These are phyloP conservation scores for Columba guinea DNA, from an alignment of 2,797 vertebrate species.

Conservation along the genomic window DNA sequence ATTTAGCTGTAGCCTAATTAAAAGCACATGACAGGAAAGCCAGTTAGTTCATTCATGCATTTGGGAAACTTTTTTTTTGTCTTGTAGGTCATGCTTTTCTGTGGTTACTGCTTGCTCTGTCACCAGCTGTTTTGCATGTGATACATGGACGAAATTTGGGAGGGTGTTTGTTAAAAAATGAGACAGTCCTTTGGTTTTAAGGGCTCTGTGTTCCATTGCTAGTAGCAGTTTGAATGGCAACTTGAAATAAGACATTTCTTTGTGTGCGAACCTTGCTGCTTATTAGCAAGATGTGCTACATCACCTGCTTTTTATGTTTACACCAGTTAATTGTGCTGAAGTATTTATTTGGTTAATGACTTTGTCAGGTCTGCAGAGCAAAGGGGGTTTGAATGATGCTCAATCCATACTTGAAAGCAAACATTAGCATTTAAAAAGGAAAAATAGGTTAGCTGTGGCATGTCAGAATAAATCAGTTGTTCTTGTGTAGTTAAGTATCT, in stretches of 20 bases:
- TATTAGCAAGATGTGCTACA: not conserved
- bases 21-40: not conserved
- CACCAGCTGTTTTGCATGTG: not conserved
- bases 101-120: not conserved
- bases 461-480: not conserved
- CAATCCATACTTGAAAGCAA: not conserved
- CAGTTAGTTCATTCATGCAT: not conserved
- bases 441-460: not conserved
- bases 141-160: not conserved
- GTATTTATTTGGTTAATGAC: not conserved
- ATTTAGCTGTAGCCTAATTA: not conserved
- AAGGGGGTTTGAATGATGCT: not conserved
- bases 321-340: not conserved
- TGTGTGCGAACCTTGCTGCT: not conserved
- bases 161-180: not conserved
- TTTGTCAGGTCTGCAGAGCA: not conserved
- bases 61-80: not conserved
- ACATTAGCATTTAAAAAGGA: conserved; percentile 1
- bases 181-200: not conserved
- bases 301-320: not conserved
- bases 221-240: not conserved
- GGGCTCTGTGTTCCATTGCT: not conserved
- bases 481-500: not conserved
- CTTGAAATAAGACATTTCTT: not conserved
- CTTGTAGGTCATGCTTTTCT: not conserved